These are phyloP conservation scores for Artibeus lituratus DNA, from an alignment of 2,797 vertebrate genomes.

Conservation along the genomic window DNA sequence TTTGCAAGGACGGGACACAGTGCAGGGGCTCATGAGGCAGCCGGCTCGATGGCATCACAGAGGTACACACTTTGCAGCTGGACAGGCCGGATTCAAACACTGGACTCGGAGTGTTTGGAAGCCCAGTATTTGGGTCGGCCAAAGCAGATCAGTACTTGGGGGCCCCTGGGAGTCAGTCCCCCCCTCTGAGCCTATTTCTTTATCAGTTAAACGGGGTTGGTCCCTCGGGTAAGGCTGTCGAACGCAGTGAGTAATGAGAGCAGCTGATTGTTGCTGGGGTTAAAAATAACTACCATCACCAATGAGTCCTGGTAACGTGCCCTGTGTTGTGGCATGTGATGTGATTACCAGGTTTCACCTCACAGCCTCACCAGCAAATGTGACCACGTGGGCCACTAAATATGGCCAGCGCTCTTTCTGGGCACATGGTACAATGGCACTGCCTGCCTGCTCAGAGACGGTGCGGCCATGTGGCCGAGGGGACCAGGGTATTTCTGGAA, in stretches of 20 bases:
- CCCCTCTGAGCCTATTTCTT: neutral
- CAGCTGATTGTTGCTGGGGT: neutral
- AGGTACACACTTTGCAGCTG: rapidly evolving
- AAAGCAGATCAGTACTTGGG: neutral
- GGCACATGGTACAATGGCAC: neutral
- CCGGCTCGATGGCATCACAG: rapidly evolving
- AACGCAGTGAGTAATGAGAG: neutral
- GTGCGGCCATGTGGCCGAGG: neutral
- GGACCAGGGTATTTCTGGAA: neutral
- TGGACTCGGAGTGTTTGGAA: neutral
- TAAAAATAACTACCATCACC: neutral
- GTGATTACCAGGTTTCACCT: too few species aligned
- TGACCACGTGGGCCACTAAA: neutral
- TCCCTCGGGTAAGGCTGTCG: neutral
- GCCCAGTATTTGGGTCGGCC: neutral
- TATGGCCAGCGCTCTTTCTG: neutral
- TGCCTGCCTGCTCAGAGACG: neutral
- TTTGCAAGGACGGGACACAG: neutral
- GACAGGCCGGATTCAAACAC: too few species aligned
- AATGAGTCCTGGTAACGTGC: neutral
- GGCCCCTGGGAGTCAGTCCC: neutral
- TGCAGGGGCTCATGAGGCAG: rapidly evolving
- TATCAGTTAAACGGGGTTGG: neutral
- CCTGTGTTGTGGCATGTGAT: neutral
- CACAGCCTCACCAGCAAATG: neutral